Evolutionary conservation across 35 echinoderm and acorn worm species (phyloP).

Genomic region (Strongylocentrotus purpuratus): DNA sequence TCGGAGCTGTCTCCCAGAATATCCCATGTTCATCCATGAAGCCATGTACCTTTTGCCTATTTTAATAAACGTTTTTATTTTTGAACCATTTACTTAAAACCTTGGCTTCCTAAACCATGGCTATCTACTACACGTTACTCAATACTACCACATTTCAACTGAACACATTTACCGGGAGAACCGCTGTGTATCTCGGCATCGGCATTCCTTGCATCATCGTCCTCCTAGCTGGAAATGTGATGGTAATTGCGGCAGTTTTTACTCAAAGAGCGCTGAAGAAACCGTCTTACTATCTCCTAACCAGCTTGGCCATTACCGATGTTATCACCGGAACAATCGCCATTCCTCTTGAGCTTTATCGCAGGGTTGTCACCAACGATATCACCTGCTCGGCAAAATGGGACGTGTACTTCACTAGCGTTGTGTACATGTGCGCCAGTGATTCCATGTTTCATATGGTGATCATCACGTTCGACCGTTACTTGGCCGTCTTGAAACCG

Average conservation of each 20-base stretch:
- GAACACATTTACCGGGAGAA: not conserved
- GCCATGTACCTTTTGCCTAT: no score
- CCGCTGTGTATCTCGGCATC: not conserved
- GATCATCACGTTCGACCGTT: conserved; percentile 47
- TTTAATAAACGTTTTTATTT: no score
- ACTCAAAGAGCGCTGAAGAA: conserved; percentile 44
- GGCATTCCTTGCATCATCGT: not conserved
- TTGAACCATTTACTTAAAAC: no score
- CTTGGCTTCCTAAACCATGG: not conserved
- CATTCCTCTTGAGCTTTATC: conserved; percentile 42
- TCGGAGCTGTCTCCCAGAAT: no score
- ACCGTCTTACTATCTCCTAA: conserved; percentile 55
- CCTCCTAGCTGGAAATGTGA: conserved; percentile 34
- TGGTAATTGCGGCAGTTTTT: conserved; percentile 53
- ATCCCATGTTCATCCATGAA: no score
- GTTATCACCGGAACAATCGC: conserved; percentile 48
- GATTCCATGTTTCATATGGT: conserved; percentile 56
- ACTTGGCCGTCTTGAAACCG: conserved; percentile 40
- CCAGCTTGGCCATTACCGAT: conserved; percentile 61
- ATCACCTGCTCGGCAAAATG: conserved; percentile 41
- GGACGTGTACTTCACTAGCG: conserved; percentile 17
- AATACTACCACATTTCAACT: not conserved
- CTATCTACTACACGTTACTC: not conserved
- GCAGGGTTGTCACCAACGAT: conserved; percentile 33
- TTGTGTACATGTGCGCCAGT: not conserved